Evolutionary conservation across 2,113 vertebrate species (phyloP), one percentile per base, ranked within the genome.

Genomic region (Epinephelus lanceolatus): DNA sequence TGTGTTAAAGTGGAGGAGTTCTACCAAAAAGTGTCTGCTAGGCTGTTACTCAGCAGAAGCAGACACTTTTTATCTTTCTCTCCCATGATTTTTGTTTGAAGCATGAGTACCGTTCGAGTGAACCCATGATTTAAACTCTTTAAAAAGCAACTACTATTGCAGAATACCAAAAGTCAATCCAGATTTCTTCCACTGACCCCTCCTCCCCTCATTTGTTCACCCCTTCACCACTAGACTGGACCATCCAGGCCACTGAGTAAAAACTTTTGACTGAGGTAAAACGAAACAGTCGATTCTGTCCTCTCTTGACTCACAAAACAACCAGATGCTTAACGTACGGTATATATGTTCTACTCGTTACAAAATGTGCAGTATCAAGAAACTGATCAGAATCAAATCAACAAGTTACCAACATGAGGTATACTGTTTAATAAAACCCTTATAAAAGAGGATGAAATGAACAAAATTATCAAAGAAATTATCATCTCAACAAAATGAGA

Each of bases 331-430:
- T 72, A 59, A 9, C 10, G 42, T 45, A 45, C 11, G 10, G 2
- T 37, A n/a, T 73, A 42, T 37, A 69, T 80, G 37, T 65, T 71
- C 75, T 30, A 79, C 37, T 81, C 17, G 11, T 71, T 78, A 78
- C 19, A 91, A 88, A 89, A 81, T 88, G 63, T 87, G 81, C 84
- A 86, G 61, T 80, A 86, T 86, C 52, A 84, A 87, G 61, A 90
- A 89, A 74, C 67, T 42, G 67, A 87, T 90, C 77, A 77, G 69
- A 83, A 86, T 89, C 65, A 81, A 93, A 93, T 84, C 40, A 89
- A 90, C 66, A 81, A 86, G 62, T 83, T 88, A 87, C 78, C 72
- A 81, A 81, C 77, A 90, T 91, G 89, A 94, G 89, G 88, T 94
- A 92, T 92, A 78, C 67, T 88, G 74, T 86, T 91, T 47, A 78